These are phyloP conservation scores for Melanostoma mellinum DNA, from an alignment of 2,888 invertebrate species.

Conservation along the genomic window DNA sequence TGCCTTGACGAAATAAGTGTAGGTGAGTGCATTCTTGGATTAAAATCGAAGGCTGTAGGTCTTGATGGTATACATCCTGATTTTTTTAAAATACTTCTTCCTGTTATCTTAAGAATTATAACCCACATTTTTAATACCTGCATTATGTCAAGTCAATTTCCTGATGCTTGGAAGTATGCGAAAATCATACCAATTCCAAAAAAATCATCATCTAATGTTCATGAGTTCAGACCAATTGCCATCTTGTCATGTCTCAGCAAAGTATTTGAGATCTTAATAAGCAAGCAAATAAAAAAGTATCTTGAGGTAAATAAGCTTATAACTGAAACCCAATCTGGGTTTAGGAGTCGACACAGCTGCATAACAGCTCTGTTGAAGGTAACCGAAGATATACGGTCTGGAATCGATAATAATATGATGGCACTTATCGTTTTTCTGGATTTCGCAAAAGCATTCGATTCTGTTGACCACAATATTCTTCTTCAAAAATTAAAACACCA, in stretches of 20 bases:
- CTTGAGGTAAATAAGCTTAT: neutral
- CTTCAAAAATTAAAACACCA: neutral
- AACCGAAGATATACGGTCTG: neutral
- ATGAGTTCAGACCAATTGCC: no score
- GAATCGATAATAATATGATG: constrained; percentile 7
- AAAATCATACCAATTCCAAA: neutral
- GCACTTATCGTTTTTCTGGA: constrained; percentile 7
- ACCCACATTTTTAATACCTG: no score
- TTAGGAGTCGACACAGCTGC: constrained; percentile 5
- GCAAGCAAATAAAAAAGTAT: neutral
- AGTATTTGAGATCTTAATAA: no score
- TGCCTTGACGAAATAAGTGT: no score
- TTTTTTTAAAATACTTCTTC: no score
- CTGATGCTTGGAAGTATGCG: neutral
- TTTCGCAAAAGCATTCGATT: constrained; percentile 6
- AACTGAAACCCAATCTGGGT: neutral
- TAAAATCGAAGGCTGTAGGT: no score
- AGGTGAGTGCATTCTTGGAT: no score
- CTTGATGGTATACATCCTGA: no score
- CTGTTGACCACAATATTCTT: neutral
- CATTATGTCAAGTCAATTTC: no score
- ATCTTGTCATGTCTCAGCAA: no score
- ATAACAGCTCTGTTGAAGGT: constrained; percentile 5
- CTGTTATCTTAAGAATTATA: no score
- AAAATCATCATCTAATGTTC: neutral